Conservation (phyloP, 2,113 vertebrate species). For the Pelobates fuscus region DNA sequence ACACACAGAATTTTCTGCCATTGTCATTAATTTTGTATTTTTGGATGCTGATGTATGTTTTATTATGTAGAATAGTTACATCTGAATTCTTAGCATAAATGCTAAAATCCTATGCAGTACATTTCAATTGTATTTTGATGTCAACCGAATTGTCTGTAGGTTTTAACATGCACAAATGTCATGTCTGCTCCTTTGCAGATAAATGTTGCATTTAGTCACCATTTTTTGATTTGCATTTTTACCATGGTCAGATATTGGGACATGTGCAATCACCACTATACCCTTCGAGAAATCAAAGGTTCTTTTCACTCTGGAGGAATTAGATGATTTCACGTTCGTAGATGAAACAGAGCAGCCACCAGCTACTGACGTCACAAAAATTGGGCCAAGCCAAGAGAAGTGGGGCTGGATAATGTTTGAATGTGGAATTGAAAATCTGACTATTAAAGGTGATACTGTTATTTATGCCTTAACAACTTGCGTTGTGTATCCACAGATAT, state of each 20-base stretch:
- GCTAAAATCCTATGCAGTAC: neutral
- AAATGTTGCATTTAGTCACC: neutral
- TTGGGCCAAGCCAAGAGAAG: constrained; percentile 83
- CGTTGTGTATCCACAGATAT: too few relatives aligned
- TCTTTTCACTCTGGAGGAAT: constrained; percentile 93
- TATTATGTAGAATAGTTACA: neutral
- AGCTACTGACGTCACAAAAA: constrained; percentile 75
- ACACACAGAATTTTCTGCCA: neutral
- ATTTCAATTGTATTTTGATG: neutral
- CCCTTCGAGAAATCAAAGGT: constrained; percentile 98
- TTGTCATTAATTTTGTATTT: neutral
- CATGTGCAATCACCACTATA: constrained; percentile 94
- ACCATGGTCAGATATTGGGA: constrained; percentile 81
- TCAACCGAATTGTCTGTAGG: neutral
- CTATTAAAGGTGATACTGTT: constrained; percentile 83
- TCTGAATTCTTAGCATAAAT: neutral
- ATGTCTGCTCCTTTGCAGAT: constrained; percentile 32
- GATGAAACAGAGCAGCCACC: constrained; percentile 85
- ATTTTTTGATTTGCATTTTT: neutral
- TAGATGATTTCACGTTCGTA: constrained; percentile 90
- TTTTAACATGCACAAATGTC: neutral
- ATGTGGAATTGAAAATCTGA: constrained; percentile 96
- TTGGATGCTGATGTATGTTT: neutral
- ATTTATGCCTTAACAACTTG: too few relatives aligned
- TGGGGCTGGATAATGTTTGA: constrained; percentile 99